Conservation (phyloP, 2,888 invertebrate genomes). For the Heteropelma amictum region DNA sequence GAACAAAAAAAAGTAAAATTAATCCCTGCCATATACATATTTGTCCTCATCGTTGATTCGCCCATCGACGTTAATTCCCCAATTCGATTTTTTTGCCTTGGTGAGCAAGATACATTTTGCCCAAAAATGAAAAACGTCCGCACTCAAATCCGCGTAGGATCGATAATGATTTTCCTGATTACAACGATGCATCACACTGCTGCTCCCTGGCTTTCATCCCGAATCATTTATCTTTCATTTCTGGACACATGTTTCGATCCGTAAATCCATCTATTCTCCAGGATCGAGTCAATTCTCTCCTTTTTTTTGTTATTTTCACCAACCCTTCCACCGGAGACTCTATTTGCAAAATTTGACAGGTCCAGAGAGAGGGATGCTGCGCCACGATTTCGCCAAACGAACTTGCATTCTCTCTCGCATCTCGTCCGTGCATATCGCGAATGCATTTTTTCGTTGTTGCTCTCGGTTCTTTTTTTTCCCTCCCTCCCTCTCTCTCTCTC, state of each 20-base stretch:
- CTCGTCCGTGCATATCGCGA: slow-evolving; percentile 10
- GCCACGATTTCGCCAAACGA: slow-evolving; percentile 56
- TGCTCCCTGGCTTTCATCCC: no score
- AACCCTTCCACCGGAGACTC: no score
- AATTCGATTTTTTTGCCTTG: no score
- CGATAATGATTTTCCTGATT: no score
- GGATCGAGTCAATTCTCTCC: slow-evolving; percentile 43
- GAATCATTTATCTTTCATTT: slow-evolving; percentile 9
- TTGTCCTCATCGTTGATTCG: slow-evolving; percentile 10
- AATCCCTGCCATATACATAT: background rate
- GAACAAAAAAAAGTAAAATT: no score
- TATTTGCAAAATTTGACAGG: slow-evolving; percentile 55
- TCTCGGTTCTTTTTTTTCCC: no score
- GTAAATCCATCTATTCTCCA: slow-evolving; percentile 23
- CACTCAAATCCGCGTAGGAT: no score
- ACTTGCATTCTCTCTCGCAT: slow-evolving; percentile 13
- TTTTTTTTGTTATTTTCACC: slow-evolving; percentile 46
- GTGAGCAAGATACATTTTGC: no score
- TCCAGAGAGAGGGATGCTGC: slow-evolving; percentile 2
- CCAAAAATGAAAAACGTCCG: no score
- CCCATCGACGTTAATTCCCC: no score
- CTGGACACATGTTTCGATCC: slow-evolving; percentile 2
- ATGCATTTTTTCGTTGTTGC: no score
- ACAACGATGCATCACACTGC: no score
- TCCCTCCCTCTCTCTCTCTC: slow-evolving; percentile 21